Conservation (phyloP, 2,797 vertebrate species). For the Delichon dasypus region DNA sequence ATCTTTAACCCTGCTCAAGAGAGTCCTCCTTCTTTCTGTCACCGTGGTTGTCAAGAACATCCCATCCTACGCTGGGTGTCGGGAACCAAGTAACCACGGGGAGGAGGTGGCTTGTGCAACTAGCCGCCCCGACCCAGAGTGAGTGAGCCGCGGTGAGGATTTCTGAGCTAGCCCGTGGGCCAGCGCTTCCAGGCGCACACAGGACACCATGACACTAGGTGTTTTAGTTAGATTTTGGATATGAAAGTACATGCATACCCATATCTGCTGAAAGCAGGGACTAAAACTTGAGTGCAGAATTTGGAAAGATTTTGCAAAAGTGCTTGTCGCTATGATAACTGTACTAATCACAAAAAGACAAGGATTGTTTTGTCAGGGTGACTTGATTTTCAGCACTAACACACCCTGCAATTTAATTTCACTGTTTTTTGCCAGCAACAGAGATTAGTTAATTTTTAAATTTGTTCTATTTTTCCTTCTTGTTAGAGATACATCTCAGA, state of each 20-base stretch:
- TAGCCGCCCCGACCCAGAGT: no score
- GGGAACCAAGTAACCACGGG: no score
- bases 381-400: conserved; percentile 60
- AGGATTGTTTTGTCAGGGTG: background rate
- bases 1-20: no score
- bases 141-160: no score
- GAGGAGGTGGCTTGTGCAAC: no score
- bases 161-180: no score
- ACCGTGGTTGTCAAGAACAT: no score
- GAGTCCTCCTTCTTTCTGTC: no score
- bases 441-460: conserved; percentile 45
- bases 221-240: background rate
- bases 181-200: no score
- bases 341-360: conserved; percentile 1
- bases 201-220: no score
- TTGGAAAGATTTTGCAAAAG: conserved; percentile 20
- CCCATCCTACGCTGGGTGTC: no score
- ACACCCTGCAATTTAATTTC: conserved; percentile 47
- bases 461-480: conserved; percentile 55
- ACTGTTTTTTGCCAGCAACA: conserved; percentile 34
- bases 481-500: conserved; percentile 58
- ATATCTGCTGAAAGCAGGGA: background rate
- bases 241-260: background rate
- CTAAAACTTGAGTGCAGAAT: background rate
- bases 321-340: background rate